These are phyloP conservation scores for Strigamia transsilvanica DNA, from an alignment of 2,888 invertebrate genomes.

Conservation along the genomic window DNA sequence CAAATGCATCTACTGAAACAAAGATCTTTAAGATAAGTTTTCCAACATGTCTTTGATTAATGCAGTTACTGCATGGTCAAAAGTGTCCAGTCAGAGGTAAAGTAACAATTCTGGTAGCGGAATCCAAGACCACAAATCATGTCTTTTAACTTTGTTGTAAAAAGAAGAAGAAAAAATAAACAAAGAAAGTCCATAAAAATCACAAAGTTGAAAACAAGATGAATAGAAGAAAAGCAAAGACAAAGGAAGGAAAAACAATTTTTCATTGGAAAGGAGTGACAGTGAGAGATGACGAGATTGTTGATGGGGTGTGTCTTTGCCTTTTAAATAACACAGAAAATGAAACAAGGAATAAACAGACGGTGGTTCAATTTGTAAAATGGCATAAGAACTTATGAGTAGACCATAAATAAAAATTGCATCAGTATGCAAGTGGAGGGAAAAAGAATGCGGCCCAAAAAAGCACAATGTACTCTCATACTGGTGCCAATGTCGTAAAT, in stretches of 20 bases:
- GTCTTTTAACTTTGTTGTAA: neutral
- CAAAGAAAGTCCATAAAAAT: neutral
- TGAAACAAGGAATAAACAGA: slow-evolving; percentile 25
- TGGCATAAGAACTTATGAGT: slow-evolving; percentile 26
- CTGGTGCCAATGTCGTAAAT: slow-evolving; percentile 26
- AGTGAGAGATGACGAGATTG: slow-evolving; percentile 26
- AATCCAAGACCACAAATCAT: neutral
- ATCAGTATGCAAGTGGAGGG: neutral
- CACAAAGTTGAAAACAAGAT: slow-evolving; percentile 13
- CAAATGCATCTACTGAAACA: too few relatives aligned
- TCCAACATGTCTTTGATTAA: neutral
- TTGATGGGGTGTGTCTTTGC: slow-evolving; percentile 21
- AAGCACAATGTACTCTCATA: slow-evolving; percentile 16
- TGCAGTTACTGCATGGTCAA: neutral
- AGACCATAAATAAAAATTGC: neutral
- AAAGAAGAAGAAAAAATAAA: neutral
- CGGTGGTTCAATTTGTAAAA: slow-evolving; percentile 18
- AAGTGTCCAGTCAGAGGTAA: neutral
- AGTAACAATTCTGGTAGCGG: neutral
- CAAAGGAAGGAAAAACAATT: slow-evolving; percentile 1
- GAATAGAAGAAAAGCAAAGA: neutral
- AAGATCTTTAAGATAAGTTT: too few relatives aligned
- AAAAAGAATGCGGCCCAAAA: neutral
- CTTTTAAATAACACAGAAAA: neutral
- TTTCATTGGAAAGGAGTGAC: neutral